phyloP scores from a whole-genome alignment of 2,113 vertebrate genomes.

The Struthio camelus region DNA sequence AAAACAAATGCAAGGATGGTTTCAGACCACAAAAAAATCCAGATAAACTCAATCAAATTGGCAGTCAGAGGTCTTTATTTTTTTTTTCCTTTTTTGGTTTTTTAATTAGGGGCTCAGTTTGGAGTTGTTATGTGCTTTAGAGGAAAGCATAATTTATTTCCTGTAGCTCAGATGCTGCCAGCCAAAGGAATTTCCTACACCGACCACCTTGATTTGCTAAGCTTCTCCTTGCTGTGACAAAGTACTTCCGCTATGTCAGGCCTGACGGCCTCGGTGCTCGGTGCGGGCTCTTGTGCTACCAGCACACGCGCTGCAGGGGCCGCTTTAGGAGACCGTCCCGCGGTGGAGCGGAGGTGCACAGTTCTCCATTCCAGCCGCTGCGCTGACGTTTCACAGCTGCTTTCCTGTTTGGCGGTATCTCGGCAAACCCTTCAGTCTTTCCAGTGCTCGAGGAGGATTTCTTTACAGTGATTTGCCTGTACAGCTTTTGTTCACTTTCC shows the following conservation, averaged over 20 bases:
- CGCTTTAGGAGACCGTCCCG: background rate
- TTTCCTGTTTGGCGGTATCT: background rate
- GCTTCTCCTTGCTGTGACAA: background rate
- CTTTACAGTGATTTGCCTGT: background rate
- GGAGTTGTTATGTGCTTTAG: background rate
- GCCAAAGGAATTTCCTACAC: background rate
- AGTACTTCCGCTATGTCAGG: background rate
- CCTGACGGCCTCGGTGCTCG: background rate
- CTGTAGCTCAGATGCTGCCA: background rate
- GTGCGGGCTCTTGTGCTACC: background rate
- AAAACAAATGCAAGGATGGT: rapidly evolving
- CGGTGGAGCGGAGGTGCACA: background rate
- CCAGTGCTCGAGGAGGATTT: background rate
- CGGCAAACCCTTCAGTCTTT: background rate
- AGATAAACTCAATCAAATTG: background rate
- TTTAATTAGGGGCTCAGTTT: background rate
- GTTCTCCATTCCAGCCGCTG: background rate
- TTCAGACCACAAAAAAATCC: background rate
- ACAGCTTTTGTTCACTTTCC: background rate
- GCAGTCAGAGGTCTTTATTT: background rate
- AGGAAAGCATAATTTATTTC: background rate
- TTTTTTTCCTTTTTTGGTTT: background rate
- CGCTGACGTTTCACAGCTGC: background rate
- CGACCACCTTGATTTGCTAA: background rate
- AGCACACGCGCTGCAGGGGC: background rate